Evolutionary conservation across 2,113 vertebrate genomes (phyloP), one percentile per base, ranked within the genome.

Genomic region (Ifrita kowaldi): DNA sequence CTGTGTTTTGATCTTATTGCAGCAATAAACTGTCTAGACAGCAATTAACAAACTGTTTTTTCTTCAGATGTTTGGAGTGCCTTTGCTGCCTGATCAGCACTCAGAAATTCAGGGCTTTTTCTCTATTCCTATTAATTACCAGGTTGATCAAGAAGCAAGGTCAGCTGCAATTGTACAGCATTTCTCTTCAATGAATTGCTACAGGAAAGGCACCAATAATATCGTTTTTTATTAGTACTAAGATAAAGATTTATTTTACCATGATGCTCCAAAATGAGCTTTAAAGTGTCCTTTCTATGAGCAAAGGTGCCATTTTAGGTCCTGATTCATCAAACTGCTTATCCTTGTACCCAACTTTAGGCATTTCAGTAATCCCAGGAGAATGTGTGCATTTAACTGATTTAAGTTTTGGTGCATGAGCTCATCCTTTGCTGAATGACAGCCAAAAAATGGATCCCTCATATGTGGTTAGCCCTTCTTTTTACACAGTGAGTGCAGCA

Each of bases 21-120:
- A 95, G 98, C 98, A 98, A 99, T 99, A 99, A 99, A 99, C 96
- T 98, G 99, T 99, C 99, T 99, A 99, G 99, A 99, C 99, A 98
- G 98, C 98, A 98, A 99, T 99, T 99, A 99, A 98, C 98, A 98
- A 98, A 98, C 98, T 98, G 96, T 98, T 98, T 99, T 98, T 98
- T 98, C 98, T 98, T 99, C 97, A 98, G 98, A 99, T 99, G 98
- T 99, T 99, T 98, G 98, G 98, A 98, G 97, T 92, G 95, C 98
- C 97, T 96, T 98, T 98, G 98, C 95, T 73, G 96, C 78, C 75
- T 95, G 88, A 96, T 96, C 93, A 53, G 96, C 95, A 77, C 90
- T 97, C 91, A 94, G 95, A 85, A 96, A 97, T 91, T 76, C 92
- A 32, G 60, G 89, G 64, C 94, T 96, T 97, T 97, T 87, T 93